Base-by-base conservation (phyloP, 2,797 vertebrate genomes). In the Orientallactaga sibirica region DNA sequence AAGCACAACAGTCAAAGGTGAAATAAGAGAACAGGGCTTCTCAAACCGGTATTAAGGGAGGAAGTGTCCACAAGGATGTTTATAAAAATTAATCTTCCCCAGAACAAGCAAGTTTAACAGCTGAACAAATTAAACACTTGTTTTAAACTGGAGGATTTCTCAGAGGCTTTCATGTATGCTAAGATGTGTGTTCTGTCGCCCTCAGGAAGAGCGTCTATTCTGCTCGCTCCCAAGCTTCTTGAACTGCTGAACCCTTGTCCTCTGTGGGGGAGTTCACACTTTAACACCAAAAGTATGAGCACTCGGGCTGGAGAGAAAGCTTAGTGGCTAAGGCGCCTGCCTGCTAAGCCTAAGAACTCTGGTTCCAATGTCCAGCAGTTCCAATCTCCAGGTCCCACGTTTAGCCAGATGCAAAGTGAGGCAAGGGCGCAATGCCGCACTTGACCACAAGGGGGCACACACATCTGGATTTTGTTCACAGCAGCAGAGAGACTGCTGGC, bases 61-160 rank as follows among this genome's bases (percentile, higher is more conserved):
- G 79, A 83, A 66, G 58, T 90, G 20, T 84, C n/a, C 52, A 71
- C 86, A 88, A 15, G 25, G 82, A 27, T 85, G 66, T 87, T 94
- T 83, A 79, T n/a, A 87, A 92, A 90, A 87, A 73, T 61, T 8
- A 81, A 5, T 62, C 62, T 92, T 80, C 8, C 61, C 19, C 61
- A 76, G 20, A 95, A 70, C 66, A 95, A 94, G 87, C 55, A 96
- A 80, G 2, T 81, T 52, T 55, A 64, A 52, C 62, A 93, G 20
- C 14, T 92, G 88, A 93, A 91, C 52, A 91, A 91, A 82, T 92
- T 89, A 86, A 93, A 71, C 25, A 29, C 67, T 80, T 85, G 24
- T 82, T 80, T 94, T 74, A 43, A 37, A 29, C 20, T 64, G 22
- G 84, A 87, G 18, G 2, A 58, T 92, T 90, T 92, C 83, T 94